Evolutionary conservation across 1,140 invertebrate species (phyloP).

Genomic region (Apocrypta bakeri): DNA sequence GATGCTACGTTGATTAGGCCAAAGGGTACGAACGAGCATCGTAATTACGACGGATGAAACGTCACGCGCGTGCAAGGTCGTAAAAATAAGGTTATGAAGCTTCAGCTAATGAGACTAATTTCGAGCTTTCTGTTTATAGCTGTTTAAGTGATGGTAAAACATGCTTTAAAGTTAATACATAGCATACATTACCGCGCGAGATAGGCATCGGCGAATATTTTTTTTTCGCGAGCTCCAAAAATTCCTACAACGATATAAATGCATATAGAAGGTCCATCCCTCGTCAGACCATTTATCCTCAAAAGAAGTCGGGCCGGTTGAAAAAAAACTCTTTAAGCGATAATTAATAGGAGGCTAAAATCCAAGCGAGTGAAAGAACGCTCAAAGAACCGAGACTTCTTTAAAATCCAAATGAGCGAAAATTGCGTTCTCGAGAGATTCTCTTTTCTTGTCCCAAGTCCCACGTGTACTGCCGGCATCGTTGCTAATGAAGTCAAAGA

Average conservation of each 20-base stretch:
- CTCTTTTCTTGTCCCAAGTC: too few relatives aligned
- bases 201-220: not conserved
- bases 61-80: too few relatives aligned
- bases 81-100: not conserved
- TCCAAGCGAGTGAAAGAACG: not conserved
- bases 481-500: constrained; percentile 37
- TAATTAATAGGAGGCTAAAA: not conserved
- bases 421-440: not conserved
- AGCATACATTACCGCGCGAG: not conserved
- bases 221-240: not conserved
- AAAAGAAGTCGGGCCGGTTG: not conserved
- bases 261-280: not conserved
- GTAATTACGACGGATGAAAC: too few relatives aligned
- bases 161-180: not conserved
- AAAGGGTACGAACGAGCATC: too few relatives aligned
- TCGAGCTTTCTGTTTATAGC: not conserved
- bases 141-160: not conserved
- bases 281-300: not conserved
- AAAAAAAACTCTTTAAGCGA: not conserved
- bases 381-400: constrained; percentile 15
- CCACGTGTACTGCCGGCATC: not conserved
- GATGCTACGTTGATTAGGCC: not conserved
- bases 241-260: not conserved
- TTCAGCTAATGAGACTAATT: not conserved
- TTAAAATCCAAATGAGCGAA: not conserved